Base-by-base conservation (phyloP, 2,888 invertebrate genomes). In the Acrocyrtus sp. region DNA sequence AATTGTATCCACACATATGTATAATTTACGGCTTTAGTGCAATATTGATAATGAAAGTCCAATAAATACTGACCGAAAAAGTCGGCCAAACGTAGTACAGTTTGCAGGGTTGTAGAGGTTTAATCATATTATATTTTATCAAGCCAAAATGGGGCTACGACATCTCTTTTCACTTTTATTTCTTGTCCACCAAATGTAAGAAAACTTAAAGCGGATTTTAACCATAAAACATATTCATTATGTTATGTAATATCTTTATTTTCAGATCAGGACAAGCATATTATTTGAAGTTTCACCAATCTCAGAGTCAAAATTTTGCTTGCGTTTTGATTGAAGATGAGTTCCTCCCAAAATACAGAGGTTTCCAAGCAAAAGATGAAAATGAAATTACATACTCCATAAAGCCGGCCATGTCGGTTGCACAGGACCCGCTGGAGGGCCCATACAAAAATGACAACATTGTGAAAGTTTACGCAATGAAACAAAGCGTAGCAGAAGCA, bases 391-490 rank as follows among this genome's bases (percentile, higher is more conserved):
- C 60, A 47, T 62, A 50, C 34, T 39, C 66, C 15, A 24, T 27
- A 3, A 74, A 69, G 26, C 41, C 72, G 8, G 78, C 80, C 1
- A n/a, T 77, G 6, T 54, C 65, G 0, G 78, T 78, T 67, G 29
- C 72, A 1, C 72, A 61, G 58, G 3, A 51, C 0, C 43, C 60
- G 15, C 21, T 72, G 10, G 19, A 48, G 10, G 73, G 72, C 45
- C 24, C 56, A 0, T 69, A 74, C 17, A 53, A 70, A 54, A 5
- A 34, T 34, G 5, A 5, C 5, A 34, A 12, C 12, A 62, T 80
- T 15, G 39, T 80, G 22, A 74, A 78, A 48, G 74, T 80, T 3
- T 78, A 61, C 26, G 75, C 72, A 5, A 65, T 61, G 12, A 67
- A 61, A 3, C 43, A 72, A 22, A 3, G 27, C 1, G 27, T 70